Evolutionary conservation across 2,113 vertebrate genomes (phyloP).

Genomic region (Microtus richardsoni): DNA sequence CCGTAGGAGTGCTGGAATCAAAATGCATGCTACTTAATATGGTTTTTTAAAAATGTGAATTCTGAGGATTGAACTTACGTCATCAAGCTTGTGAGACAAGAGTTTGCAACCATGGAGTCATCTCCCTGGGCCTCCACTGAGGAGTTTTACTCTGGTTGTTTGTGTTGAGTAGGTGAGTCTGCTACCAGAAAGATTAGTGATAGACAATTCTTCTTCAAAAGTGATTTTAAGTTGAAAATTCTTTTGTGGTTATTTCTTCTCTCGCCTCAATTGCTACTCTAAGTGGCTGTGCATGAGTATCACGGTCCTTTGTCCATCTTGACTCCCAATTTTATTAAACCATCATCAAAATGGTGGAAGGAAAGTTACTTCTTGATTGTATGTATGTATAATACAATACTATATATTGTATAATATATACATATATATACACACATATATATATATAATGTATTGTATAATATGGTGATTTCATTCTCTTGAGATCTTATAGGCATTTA

Average conservation of each 20-base stretch:
- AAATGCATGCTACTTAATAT: not conserved
- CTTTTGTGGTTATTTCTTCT: not conserved
- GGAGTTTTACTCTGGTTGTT: not conserved
- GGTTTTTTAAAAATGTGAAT: not conserved
- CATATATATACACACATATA: too few relatives aligned
- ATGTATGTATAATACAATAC: too few relatives aligned
- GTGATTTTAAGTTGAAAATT: not conserved
- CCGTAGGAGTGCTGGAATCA: not conserved
- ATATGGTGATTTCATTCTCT: not conserved
- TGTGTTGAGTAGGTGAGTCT: not conserved
- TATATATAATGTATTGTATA: not conserved
- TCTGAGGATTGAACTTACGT: not conserved
- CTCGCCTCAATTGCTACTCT: rapidly evolving
- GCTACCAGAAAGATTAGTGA: not conserved
- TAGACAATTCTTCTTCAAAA: not conserved
- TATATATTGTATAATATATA: too few relatives aligned
- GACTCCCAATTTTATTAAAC: not conserved
- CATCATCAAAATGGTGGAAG: not conserved
- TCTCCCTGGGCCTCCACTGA: not conserved
- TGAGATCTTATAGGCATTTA: not conserved
- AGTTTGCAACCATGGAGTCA: not conserved
- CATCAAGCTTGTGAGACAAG: not conserved
- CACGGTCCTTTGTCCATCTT: not conserved
- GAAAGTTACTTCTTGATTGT: not conserved
- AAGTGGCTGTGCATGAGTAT: not conserved